phyloP scores from a whole-genome alignment of 1,140 invertebrate genomes.

The Coelopa frigida region DNA sequence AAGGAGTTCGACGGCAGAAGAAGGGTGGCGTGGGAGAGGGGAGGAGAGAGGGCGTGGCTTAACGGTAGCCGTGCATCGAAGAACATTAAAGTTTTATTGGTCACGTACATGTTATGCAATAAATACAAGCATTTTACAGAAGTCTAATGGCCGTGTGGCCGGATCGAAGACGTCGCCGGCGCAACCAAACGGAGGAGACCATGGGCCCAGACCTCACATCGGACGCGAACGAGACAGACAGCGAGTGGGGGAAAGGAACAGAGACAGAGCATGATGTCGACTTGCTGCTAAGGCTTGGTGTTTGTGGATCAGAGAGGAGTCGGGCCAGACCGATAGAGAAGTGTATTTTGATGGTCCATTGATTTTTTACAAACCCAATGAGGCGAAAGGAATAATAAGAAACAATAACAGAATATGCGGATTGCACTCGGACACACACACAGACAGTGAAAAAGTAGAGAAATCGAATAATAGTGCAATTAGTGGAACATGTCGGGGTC shows the following conservation, averaged over 20 bases:
- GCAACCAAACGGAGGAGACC: neutral
- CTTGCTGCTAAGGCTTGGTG: no score
- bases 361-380: conserved; percentile 4
- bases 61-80: no score
- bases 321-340: no score
- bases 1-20: no score
- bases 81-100: conserved; percentile 16
- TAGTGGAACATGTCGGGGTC: no score
- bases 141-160: conserved; percentile 29
- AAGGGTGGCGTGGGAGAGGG: no score
- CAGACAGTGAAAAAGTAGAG: neutral
- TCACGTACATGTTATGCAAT: conserved; percentile 31
- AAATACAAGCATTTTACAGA: conserved; percentile 39
- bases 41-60: no score
- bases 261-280: no score
- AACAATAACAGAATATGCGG: neutral
- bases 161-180: neutral
- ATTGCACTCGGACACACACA: neutral
- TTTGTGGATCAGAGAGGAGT: no score
- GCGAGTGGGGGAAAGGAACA: neutral
- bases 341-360: neutral
- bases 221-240: no score
- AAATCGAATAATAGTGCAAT: no score
- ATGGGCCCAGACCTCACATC: no score
- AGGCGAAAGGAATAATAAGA: conserved; percentile 8